A percentile compares a stretch with the other conserved stretches of the same genome.
Conservation (phyloP, 92 coral and sea anemone species). For the Meandrina meandrites region DNA sequence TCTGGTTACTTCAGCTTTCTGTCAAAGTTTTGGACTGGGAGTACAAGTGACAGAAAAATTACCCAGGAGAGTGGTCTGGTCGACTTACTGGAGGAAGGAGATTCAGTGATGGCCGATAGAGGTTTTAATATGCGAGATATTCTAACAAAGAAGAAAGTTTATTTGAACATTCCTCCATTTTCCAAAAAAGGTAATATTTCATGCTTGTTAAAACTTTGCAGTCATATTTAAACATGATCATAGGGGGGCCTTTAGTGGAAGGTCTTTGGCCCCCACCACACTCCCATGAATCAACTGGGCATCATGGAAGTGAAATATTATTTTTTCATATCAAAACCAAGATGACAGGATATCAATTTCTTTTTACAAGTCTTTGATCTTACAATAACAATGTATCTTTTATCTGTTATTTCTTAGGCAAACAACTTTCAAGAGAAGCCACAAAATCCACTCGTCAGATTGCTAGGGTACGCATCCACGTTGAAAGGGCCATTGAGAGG, state of each 20-base stretch:
- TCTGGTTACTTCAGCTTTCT: conserved; percentile 69
- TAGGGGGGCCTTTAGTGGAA: too few relatives aligned
- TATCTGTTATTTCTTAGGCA: conserved; percentile 37
- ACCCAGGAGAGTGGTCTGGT: conserved; percentile 72
- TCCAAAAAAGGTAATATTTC: conserved; percentile 52
- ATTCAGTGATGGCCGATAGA: conserved; percentile 71
- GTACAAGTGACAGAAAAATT: conserved; percentile 56
- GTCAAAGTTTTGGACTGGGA: conserved; percentile 69
- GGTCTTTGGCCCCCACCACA: conserved; percentile 20
- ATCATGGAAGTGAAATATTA: too few relatives aligned
- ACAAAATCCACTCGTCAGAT: conserved; percentile 60
- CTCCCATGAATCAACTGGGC: too few relatives aligned
- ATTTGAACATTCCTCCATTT: conserved; percentile 77
- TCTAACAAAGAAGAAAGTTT: conserved; percentile 50
- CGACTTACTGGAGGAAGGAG: conserved; percentile 68
- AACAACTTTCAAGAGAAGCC: conserved; percentile 65
- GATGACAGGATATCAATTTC: too few relatives aligned
- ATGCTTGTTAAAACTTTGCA: conserved; percentile 6
- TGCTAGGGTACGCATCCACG: conserved; percentile 69
- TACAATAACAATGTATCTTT: too few relatives aligned
- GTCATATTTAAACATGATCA: too few relatives aligned
- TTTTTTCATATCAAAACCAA: too few relatives aligned
- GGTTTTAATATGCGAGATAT: conserved; percentile 68
- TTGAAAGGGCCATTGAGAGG: conserved; percentile 65
- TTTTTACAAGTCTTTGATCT: too few relatives aligned